Evolutionary conservation across 2,888 invertebrate species (phyloP), one percentile per base, ranked within the genome.

Genomic region (Andrena fulva): DNA sequence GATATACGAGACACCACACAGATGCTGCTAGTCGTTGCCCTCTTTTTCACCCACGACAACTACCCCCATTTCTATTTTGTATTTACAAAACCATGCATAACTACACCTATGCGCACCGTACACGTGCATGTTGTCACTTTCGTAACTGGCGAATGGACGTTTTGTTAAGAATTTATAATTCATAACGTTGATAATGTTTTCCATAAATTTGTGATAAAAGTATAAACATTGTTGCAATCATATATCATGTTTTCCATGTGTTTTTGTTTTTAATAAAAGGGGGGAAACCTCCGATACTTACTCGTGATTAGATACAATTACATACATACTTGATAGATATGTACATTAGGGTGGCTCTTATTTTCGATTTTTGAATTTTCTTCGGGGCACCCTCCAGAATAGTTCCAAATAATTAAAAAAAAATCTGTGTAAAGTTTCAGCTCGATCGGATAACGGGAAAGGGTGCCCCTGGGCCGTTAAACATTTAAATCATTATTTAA

Each of bases 1-100:
- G 0, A 96, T 96, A 82, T 93, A 95, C 54, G 96, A 96, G 90
- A 95, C 93, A 48, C 95, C 94, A 2, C 94, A 94, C 63, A 95
- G 96, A 94, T 97, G 97, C 90, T 97, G 96, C 92, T 96, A 94
- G 12, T 24, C 5, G 5, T 0, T 27, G 59, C 24, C 7, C 54
- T 24, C 2, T 24, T 31, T 12, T 24, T 12, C 2, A 31, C 12
- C 20, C 12, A 8, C 2, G n/a, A n/a, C 6, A 62, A 5, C 3
- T 31, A n/a, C 59, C 16, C 50, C 29, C 2, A 10, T 16, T 6
- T 64, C 24, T 42, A 7, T 27, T 42, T 27, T 6, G 5, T 63
- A 6, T 20, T 8, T 20, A 42, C 12, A 16, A 16, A 12, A 12
- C 42, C 12, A 12, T 42, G 16, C 42, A 42, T 1, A 12, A 42